A percentile compares a stretch with the other conserved stretches of the same genome.
These are phyloP conservation scores for Epinephelus lanceolatus DNA, from an alignment of 2,113 vertebrate genomes.

Conservation along the genomic window DNA sequence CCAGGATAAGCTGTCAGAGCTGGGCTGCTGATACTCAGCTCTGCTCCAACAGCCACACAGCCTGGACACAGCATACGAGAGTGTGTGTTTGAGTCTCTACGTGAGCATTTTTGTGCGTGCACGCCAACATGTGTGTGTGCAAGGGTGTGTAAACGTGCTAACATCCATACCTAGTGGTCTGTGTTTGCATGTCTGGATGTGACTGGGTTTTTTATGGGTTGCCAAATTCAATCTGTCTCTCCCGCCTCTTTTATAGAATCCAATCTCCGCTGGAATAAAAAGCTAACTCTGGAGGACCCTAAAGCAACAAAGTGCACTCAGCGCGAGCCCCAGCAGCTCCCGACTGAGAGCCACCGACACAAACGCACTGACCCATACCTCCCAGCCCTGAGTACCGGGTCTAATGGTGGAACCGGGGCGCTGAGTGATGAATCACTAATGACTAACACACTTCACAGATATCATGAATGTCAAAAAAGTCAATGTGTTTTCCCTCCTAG, in stretches of 20 bases:
- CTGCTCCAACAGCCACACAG: conserved; percentile 61
- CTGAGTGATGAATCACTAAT: conserved; percentile 73
- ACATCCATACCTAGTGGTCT: conserved; percentile 7
- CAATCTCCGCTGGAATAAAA: conserved; percentile 54
- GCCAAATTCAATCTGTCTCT: conserved; percentile 47
- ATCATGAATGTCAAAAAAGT: conserved; percentile 64
- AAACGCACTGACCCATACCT: conserved; percentile 75
- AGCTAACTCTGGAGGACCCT: conserved; percentile 51
- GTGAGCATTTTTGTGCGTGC: not conserved
- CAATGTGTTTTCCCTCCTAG: conserved; percentile 52
- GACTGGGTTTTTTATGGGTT: not conserved
- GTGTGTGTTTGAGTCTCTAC: not conserved
- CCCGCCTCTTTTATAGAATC: conserved; percentile 41
- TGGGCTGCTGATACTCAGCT: conserved; percentile 71
- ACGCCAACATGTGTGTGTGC: not conserved
- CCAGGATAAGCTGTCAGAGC: conserved; percentile 78
- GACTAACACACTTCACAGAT: conserved; percentile 70
- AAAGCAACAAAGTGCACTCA: conserved; percentile 68
- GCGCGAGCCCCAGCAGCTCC: conserved; percentile 31
- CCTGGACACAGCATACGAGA: conserved; percentile 34
- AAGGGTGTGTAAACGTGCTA: not conserved
- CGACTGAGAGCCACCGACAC: conserved; percentile 60
- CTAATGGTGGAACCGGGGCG: conserved; percentile 65
- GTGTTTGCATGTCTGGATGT: conserved; percentile 32
- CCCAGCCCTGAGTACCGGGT: conserved; percentile 40